These are phyloP conservation scores for Gila robusta DNA, from an alignment of 2,797 vertebrate species.

Conservation along the genomic window DNA sequence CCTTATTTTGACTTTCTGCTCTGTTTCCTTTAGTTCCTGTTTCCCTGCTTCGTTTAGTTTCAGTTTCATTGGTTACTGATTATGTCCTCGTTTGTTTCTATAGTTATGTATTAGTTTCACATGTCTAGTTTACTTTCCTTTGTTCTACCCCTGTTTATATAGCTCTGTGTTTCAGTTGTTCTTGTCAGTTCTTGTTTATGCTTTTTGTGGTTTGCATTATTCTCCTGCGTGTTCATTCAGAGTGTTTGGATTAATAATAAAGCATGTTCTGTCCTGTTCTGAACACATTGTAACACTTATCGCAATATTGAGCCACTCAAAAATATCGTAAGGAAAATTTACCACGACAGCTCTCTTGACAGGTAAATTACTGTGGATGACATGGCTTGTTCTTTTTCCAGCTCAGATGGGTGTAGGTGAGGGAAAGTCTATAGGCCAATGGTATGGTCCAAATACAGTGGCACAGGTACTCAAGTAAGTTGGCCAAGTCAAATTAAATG, in stretches of 20 bases:
- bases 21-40: neutral
- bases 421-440: slow-evolving; percentile 97
- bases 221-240: neutral
- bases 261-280: neutral
- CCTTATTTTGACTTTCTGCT: neutral
- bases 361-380: neutral
- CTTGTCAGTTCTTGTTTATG: neutral
- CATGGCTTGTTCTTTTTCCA: slow-evolving; percentile 70
- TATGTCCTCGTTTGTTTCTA: neutral
- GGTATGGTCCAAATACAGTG: slow-evolving; percentile 99
- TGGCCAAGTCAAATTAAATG: neutral
- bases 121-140: neutral
- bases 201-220: neutral
- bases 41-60: neutral
- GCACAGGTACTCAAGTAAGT: slow-evolving; percentile 98
- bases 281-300: neutral
- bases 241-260: neutral
- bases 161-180: neutral
- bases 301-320: too few relatives aligned
- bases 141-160: neutral
- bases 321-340: neutral
- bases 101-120: neutral
- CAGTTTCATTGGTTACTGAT: neutral
- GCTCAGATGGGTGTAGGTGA: slow-evolving; percentile 99
- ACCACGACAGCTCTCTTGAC: neutral